These are phyloP conservation scores for Drosophila gunungcola DNA, from an alignment of 1,140 invertebrate genomes.

Conservation along the genomic window DNA sequence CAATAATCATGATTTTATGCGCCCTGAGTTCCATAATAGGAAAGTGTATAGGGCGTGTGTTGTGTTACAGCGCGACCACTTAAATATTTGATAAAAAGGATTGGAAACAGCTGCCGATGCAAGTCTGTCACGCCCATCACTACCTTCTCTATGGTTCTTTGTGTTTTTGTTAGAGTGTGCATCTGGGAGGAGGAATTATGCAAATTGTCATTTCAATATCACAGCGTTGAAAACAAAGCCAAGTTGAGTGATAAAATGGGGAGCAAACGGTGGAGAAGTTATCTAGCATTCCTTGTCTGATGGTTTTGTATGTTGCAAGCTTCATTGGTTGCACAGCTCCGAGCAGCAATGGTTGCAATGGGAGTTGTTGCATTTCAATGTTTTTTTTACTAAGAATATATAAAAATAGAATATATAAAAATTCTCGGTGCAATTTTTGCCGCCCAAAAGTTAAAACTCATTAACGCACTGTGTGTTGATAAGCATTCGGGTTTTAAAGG, in stretches of 20 bases:
- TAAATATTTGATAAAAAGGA: constrained; percentile 9
- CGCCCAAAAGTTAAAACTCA: constrained; percentile 2
- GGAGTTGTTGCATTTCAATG: constrained; percentile 28
- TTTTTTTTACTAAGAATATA: too few species aligned
- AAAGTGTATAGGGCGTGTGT: constrained; percentile 2
- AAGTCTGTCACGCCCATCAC: constrained; percentile 3
- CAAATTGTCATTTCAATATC: constrained; percentile 34
- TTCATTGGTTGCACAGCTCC: constrained; percentile 43
- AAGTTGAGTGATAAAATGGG: constrained; percentile 40
- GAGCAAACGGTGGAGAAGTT: constrained; percentile 29
- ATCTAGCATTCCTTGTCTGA: background rate
- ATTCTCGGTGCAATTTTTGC: constrained; percentile 33
- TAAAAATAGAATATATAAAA: constrained; percentile 39
- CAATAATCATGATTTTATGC: too few species aligned
- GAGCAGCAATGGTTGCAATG: background rate
- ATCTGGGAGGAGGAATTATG: background rate
- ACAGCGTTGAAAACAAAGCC: constrained; percentile 40
- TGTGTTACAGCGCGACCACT: constrained; percentile 28
- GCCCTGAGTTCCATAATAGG: too few species aligned
- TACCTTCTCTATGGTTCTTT: background rate
- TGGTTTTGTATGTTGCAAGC: constrained; percentile 49
- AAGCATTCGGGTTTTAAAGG: background rate
- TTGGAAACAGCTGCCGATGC: constrained; percentile 23
- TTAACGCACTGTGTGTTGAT: background rate
- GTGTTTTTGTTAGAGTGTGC: background rate